A percentile compares a stretch with the other conserved stretches of the same genome.
Evolutionary conservation across 2,113 vertebrate genomes (phyloP).

Genomic region (Myotis davidii): DNA sequence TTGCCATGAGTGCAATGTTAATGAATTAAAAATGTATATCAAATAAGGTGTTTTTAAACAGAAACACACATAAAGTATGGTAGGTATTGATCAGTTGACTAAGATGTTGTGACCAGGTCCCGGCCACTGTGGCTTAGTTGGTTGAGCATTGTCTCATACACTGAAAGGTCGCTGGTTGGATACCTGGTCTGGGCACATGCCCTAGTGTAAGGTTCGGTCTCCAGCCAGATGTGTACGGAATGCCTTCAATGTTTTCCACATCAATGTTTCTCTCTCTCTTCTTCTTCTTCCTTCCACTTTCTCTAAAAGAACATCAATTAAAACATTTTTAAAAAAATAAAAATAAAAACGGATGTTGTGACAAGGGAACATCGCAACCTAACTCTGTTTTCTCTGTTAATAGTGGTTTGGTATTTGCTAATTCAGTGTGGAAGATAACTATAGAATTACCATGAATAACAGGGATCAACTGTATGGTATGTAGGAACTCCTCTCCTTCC

Average conservation of each 20-base stretch:
- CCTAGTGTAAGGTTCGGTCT: neutral
- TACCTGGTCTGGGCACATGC: neutral
- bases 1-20: neutral
- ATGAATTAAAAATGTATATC: neutral
- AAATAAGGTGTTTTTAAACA: neutral
- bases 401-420: neutral
- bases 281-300: neutral
- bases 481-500: neutral
- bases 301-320: neutral
- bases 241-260: neutral
- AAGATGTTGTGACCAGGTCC: neutral
- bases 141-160: neutral
- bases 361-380: neutral
- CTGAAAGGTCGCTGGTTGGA: neutral
- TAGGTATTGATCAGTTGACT: neutral
- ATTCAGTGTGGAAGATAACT: neutral
- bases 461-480: rapidly evolving
- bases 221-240: neutral
- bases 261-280: neutral
- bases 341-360: neutral
- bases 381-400: neutral
- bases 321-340: neutral
- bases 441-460: rapidly evolving
- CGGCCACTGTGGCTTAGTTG: neutral
- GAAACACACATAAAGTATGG: neutral